Evolutionary conservation across 2,113 vertebrate genomes (phyloP).

Genomic region (Megaleporinus macrocephalus): DNA sequence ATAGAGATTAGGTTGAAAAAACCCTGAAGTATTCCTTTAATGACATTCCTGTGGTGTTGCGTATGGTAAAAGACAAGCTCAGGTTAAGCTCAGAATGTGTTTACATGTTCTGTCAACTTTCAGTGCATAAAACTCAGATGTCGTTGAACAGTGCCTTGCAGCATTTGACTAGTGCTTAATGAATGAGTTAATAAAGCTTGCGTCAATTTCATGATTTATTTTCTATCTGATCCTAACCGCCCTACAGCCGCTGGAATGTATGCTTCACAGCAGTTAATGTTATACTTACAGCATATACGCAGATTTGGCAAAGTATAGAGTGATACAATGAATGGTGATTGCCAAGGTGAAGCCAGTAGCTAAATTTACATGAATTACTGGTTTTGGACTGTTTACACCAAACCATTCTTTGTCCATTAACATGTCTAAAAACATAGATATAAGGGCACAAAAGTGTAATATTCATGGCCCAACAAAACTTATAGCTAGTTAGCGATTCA

Average conservation of each 20-base stretch:
- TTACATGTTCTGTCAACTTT: not conserved
- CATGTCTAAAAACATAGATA: too few species aligned
- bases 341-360: not conserved
- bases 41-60: not conserved
- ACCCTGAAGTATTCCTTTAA: not conserved
- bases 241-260: not conserved
- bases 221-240: not conserved
- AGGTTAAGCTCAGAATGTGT: constrained; percentile 14
- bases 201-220: not conserved
- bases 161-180: not conserved
- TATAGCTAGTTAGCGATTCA: too few species aligned
- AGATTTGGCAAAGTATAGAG: not conserved
- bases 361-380: not conserved
- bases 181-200: not conserved
- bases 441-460: too few species aligned
- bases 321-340: not conserved
- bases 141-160: constrained; percentile 10
- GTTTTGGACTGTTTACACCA: not conserved
- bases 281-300: not conserved
- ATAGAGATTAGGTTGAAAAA: not conserved
- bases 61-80: not conserved
- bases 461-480: too few species aligned
- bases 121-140: not conserved
- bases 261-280: not conserved
- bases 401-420: too few species aligned